A percentile compares a stretch with the other conserved stretches of the same genome.
Conservation (phyloP, 2,888 invertebrate species). For the Coremacera marginata region DNA sequence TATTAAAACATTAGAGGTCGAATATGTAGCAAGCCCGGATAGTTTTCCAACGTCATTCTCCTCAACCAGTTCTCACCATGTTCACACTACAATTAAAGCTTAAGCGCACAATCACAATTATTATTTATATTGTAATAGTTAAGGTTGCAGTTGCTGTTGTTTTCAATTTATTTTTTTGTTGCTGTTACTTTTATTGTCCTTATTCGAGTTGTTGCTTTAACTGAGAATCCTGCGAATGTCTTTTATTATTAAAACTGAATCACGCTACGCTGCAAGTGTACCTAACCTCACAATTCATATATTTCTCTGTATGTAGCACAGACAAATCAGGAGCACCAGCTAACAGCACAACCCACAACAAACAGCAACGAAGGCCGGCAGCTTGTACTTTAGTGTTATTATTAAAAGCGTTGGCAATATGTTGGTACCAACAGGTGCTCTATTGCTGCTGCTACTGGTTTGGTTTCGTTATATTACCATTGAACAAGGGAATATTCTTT, state of each 20-base stretch:
- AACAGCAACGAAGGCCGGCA: neutral
- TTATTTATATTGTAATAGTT: neutral
- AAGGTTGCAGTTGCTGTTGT: too few relatives aligned
- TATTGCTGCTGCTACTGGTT: neutral
- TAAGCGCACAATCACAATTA: slow-evolving; percentile 16
- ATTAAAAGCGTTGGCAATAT: neutral
- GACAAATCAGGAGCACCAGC: neutral
- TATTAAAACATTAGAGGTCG: too few relatives aligned
- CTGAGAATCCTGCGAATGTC: slow-evolving; percentile 8
- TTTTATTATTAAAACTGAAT: slow-evolving; percentile 22
- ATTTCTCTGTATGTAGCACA: too few relatives aligned
- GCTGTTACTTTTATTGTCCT: neutral
- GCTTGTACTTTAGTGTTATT: neutral
- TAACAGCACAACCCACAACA: neutral
- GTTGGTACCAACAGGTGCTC: neutral
- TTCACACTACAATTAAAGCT: neutral
- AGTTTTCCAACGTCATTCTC: too few relatives aligned
- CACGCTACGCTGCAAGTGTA: too few relatives aligned
- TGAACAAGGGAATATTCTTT: too few relatives aligned
- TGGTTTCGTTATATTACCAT: too few relatives aligned
- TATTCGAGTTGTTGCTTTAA: neutral
- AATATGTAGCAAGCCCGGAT: too few relatives aligned
- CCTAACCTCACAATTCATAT: too few relatives aligned
- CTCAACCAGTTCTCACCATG: too few relatives aligned
- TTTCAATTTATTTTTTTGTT: too few relatives aligned